Evolutionary conservation across 2,113 vertebrate genomes (phyloP).

Genomic region (Girardinichthys multiradiatus): DNA sequence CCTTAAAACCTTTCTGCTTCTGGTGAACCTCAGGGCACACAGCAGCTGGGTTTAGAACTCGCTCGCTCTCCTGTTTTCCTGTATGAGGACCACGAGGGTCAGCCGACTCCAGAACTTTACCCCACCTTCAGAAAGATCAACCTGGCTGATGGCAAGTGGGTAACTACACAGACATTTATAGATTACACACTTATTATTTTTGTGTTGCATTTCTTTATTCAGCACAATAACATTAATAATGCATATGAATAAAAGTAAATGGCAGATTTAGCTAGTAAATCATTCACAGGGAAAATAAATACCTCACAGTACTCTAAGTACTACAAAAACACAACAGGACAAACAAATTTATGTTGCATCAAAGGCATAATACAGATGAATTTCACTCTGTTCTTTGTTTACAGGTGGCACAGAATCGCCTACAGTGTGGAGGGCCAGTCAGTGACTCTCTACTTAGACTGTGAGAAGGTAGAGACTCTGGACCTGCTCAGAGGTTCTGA

Average conservation of each 20-base stretch:
- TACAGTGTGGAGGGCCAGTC: constrained; percentile 91
- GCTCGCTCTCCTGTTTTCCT: constrained; percentile 95
- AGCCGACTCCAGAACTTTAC: constrained; percentile 91
- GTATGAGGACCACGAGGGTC: constrained; percentile 94
- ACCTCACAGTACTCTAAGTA: not conserved
- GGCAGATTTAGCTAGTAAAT: not conserved
- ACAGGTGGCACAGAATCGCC: constrained; percentile 94
- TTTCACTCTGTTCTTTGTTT: not conserved
- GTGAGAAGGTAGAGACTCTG: constrained; percentile 86
- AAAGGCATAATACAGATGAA: too few species aligned
- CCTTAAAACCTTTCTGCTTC: not conserved
- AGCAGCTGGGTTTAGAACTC: constrained; percentile 94
- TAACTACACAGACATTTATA: constrained; percentile 38
- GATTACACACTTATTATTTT: not conserved
- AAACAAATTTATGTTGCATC: not conserved
- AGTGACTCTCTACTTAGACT: constrained; percentile 91
- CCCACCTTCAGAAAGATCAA: constrained; percentile 95
- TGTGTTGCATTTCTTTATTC: not conserved
- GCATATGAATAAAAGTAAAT: not conserved
- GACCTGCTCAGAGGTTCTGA: constrained; percentile 85
- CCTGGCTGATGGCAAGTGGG: constrained; percentile 96
- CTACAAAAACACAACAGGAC: not conserved
- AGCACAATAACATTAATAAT: not conserved
- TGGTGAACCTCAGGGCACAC: constrained; percentile 84
- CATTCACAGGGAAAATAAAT: not conserved